Percentiles rank a stretch among this genome's conserved stretches.
phyloP scores from a whole-genome alignment of 2,113 vertebrate species.

The Rynchops niger region DNA sequence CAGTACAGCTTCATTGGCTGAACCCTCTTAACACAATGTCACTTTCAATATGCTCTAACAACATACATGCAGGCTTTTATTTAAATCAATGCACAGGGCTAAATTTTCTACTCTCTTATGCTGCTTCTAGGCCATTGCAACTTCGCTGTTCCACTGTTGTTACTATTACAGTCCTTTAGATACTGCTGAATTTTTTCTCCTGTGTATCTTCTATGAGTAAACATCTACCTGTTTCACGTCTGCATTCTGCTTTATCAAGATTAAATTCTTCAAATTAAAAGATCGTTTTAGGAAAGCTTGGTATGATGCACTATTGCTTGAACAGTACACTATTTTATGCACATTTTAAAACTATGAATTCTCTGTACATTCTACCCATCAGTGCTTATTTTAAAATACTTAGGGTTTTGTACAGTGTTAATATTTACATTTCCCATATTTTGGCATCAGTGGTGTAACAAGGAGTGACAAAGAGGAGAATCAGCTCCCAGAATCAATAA shows the following conservation, averaged over 20 bases:
- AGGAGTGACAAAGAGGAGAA: not conserved
- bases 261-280: not conserved
- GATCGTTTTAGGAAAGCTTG: not conserved
- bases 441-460: not conserved
- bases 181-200: not conserved
- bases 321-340: not conserved
- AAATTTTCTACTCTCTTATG: not conserved
- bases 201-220: not conserved
- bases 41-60: slow-evolving; percentile 21
- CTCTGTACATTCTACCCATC: not conserved
- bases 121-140: not conserved
- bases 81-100: not conserved
- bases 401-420: rapidly evolving
- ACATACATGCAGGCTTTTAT: not conserved
- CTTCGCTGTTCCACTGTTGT: not conserved
- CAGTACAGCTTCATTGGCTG: not conserved
- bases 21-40: slow-evolving; percentile 3
- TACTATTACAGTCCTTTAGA: not conserved
- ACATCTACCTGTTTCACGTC: not conserved
- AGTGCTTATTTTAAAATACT: not conserved
- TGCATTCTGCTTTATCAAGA: not conserved
- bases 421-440: not conserved
- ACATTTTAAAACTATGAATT: not conserved
- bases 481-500: not conserved
- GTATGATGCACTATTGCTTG: not conserved